These are phyloP conservation scores for Limnothrissa miodon DNA, from an alignment of 2,113 vertebrate genomes.

Conservation along the genomic window DNA sequence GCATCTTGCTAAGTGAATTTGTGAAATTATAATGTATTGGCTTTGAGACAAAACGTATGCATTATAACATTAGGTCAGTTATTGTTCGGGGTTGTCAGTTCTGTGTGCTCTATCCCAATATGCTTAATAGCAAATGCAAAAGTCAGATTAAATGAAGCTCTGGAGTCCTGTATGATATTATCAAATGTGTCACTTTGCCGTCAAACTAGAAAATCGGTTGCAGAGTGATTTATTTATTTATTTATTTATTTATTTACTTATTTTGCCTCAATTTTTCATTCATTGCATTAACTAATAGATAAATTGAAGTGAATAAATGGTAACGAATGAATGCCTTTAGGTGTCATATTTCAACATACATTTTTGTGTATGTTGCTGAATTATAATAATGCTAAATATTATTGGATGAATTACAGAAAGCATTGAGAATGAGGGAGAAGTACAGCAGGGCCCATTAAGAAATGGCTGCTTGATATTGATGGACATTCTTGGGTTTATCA, in stretches of 20 bases:
- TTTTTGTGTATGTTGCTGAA: background rate
- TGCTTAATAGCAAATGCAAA: background rate
- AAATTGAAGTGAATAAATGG: too few relatives aligned
- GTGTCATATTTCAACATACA: background rate
- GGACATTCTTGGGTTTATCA: constrained; percentile 67
- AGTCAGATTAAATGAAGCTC: background rate
- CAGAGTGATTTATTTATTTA: too few relatives aligned
- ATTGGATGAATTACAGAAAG: background rate
- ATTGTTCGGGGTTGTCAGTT: background rate
- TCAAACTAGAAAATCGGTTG: background rate
- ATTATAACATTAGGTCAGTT: background rate
- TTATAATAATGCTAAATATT: background rate
- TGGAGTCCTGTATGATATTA: background rate
- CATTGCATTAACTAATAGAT: background rate
- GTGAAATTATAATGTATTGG: background rate
- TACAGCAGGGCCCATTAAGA: background rate
- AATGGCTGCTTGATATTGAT: constrained; percentile 53
- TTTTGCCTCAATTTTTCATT: background rate
- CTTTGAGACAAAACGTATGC: background rate
- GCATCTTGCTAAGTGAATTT: background rate
- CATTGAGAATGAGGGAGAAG: background rate
- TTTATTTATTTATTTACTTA: too few relatives aligned
- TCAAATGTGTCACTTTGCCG: background rate
- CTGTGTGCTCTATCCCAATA: background rate
- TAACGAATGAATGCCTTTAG: background rate